Evolutionary conservation across 2,113 vertebrate species (phyloP).

Genomic region (Leptocoma aspasia): DNA sequence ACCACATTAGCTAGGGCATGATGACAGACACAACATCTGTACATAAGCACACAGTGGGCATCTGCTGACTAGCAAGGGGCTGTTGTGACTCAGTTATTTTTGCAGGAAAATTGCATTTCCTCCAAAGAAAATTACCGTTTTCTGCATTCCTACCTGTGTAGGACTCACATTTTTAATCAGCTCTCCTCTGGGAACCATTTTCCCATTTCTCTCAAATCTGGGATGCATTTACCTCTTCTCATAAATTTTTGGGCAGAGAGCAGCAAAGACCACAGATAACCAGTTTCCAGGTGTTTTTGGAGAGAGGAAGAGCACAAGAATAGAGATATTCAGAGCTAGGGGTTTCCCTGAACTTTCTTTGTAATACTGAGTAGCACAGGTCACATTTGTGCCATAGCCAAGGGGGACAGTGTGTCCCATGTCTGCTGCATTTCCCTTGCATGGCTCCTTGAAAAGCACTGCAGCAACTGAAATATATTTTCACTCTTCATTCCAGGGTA

Average conservation of each 20-base stretch:
- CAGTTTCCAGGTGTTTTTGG: not conserved
- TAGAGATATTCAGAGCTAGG: not conserved
- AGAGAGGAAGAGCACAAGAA: not conserved
- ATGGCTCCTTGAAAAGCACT: not conserved
- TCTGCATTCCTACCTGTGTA: not conserved
- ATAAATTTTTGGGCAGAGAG: not conserved
- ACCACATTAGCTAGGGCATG: not conserved
- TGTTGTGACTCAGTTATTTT: not conserved
- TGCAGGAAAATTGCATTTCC: not conserved
- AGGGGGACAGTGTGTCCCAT: not conserved
- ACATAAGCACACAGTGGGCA: accelerated
- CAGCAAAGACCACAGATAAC: not conserved
- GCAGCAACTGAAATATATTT: not conserved
- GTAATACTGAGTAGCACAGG: not conserved
- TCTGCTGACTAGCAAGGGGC: not conserved
- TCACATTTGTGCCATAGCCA: not conserved
- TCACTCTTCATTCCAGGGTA: constrained; percentile 74
- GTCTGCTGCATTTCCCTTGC: not conserved
- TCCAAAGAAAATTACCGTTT: not conserved
- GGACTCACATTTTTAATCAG: not conserved
- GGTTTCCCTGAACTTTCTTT: not conserved
- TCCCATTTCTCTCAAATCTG: not conserved
- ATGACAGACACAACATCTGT: not conserved
- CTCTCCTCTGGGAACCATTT: not conserved
- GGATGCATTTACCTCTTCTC: not conserved